Percentiles rank a stretch among this genome's conserved stretches.
phyloP scores from a whole-genome alignment of 2,113 vertebrate genomes.

The Bombycilla garrulus region DNA sequence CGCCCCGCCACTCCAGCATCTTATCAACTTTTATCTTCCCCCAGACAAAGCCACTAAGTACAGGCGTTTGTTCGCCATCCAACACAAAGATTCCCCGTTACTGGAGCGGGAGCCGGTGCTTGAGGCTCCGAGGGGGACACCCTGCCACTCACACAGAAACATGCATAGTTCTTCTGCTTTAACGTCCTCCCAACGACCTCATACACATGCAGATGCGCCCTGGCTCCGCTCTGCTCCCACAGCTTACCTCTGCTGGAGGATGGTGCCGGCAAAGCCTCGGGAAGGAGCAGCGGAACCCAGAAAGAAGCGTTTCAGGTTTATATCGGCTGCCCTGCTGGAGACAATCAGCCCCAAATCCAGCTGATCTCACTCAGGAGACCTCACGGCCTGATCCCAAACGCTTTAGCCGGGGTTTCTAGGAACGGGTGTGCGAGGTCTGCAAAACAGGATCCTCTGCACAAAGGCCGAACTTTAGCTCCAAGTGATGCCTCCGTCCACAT shows the following conservation, averaged over 20 bases:
- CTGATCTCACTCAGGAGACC: not conserved
- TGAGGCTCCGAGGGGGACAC: not conserved
- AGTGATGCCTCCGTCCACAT: not conserved
- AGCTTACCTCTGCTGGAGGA: not conserved
- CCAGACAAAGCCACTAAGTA: conserved; percentile 26
- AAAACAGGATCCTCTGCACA: not conserved
- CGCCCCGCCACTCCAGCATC: not conserved
- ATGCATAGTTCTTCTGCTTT: not conserved
- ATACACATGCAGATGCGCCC: not conserved
- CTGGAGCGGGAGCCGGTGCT: not conserved
- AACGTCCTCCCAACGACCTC: not conserved
- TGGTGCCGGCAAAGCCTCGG: accelerated
- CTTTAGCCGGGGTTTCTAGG: not conserved
- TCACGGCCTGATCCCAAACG: not conserved
- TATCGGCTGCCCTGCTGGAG: not conserved
- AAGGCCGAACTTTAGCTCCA: not conserved
- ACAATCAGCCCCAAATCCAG: not conserved
- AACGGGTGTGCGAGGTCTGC: not conserved
- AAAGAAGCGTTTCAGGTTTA: accelerated
- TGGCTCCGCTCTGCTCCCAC: accelerated
- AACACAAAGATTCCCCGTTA: not conserved
- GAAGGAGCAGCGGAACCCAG: not conserved
- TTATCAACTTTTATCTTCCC: not conserved
- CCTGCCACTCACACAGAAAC: not conserved
- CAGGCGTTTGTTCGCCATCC: not conserved